Base-by-base conservation (phyloP, 2,113 vertebrate genomes). In the Brachyistius frenatus region DNA sequence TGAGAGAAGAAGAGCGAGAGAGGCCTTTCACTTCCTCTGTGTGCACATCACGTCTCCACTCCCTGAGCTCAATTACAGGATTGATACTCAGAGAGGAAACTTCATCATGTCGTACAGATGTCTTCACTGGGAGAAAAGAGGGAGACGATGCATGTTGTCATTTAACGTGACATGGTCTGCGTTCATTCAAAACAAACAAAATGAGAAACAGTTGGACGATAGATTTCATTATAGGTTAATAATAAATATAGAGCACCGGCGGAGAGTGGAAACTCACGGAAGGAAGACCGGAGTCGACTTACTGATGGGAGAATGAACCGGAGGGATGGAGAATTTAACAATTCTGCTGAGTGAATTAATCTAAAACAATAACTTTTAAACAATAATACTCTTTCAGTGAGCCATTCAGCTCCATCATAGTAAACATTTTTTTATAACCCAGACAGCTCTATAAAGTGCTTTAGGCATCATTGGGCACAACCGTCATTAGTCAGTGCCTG, bases 91-190 rank as follows among this genome's bases (percentile, higher is more conserved):
- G 87, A 94, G 92, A 94, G 93, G 92, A 95, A 95, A 94, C 93
- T 94, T 94, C 92, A 95, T 94, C 93, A 93, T 94, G 93, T 94
- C 78, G 90, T 94, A 94, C 94, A 94, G 93, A 95, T 94, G 94
- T 94, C 92, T 92, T 93, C 92, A 91, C 92, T 66, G 85, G 80
- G 85, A 88, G 86, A 76, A 85, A 23, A 88, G 91, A 89, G 85
- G 79, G 86, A 90, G 90, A 83, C 71, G 62, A 78, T 1, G 72
- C 82, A 44, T 89, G 90, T 90, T 88, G 86, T 91, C 92, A 88
- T 93, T 93, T 93, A 92, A 92, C 87, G 76, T 86, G 89, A 95
- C 91, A 76, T 30, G 76, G 80, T 64, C 85, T 77, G 72, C 41
- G 66, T 70, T 80, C 65, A 7, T 73, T 79, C 76, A 44, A 76